Evolutionary conservation across 2,797 vertebrate species (phyloP), one percentile per base, ranked within the genome.

Genomic region (Enteromius treurensis): DNA sequence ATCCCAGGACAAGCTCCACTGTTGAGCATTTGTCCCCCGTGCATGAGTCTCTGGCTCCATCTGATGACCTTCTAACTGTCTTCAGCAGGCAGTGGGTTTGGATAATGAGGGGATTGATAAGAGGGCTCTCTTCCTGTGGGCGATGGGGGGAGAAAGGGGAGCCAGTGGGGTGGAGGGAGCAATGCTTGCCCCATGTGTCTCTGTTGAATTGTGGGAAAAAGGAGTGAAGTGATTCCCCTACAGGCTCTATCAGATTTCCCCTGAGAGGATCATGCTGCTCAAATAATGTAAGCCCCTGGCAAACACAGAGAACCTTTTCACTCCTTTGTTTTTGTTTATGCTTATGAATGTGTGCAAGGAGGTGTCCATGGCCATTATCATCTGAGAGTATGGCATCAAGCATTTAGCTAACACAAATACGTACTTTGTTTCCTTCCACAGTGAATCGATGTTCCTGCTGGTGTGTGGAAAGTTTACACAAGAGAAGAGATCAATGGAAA

Each of bases 51-150:
- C 65, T 60, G 21, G 82, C 87, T 89, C 89, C 90, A 93, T 94
- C 93, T 92, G 94, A 94, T 95, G 93, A 94, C 94, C 93, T 95
- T 93, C 90, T 84, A 89, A 90, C 87, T 81, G 88, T 90, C 88
- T 87, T 92, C 87, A 89, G 88, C 90, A 91, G 88, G 91, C 90
- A 79, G 87, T 85, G 83, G 34, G 86, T 93, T 87, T 10, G 68
- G 80, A 95, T 94, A 95, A 95, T 92, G 90, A 90, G 88, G 60
- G 91, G 90, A 95, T 93, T 94, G 94, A 95, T 94, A 90, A 89
- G 88, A 67, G 71, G 88, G 87, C 84, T 79, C 53, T 76, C 81
- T 86, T 92, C 90, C 89, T 84, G 34, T 79, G 88, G 84, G 79
- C 85, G 81, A 88, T 84, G 73, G 67, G n/a, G 71, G 64, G 40